Percentiles rank a stretch among this genome's conserved stretches.
Evolutionary conservation across 2,797 vertebrate genomes (phyloP).

Genomic region (Numenius phaeopus): DNA sequence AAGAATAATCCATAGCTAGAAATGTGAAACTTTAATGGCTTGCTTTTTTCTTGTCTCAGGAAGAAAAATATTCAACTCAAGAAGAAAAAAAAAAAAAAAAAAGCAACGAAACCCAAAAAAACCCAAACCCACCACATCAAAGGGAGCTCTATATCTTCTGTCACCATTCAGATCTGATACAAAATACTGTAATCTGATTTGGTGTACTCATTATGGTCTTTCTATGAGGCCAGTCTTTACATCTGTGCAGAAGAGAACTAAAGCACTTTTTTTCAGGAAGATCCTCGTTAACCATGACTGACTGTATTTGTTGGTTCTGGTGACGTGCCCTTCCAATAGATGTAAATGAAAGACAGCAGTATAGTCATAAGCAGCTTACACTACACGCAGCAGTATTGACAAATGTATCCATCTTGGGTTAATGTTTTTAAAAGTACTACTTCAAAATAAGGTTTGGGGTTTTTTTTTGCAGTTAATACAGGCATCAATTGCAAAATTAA

Average conservation of each 20-base stretch:
- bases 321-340: rapidly evolving
- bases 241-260: not conserved
- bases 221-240: not conserved
- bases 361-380: not conserved
- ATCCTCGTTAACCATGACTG: not conserved
- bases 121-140: not conserved
- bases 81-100: not conserved
- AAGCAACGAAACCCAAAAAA: too few species aligned
- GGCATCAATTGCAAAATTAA: not conserved
- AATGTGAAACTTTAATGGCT: not conserved
- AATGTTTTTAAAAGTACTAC: not conserved
- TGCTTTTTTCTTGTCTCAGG: not conserved
- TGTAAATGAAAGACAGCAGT: not conserved
- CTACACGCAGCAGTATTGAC: not conserved
- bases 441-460: not conserved
- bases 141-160: not conserved
- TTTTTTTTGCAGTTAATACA: rapidly evolving
- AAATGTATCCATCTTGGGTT: not conserved
- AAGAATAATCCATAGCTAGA: not conserved
- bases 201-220: not conserved
- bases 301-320: not conserved
- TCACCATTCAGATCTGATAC: not conserved
- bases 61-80: not conserved
- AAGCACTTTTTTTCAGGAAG: not conserved
- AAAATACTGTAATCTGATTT: too few species aligned